These are phyloP conservation scores for Zosterops japonicus DNA, from an alignment of 2,113 vertebrate genomes.

Conservation along the genomic window DNA sequence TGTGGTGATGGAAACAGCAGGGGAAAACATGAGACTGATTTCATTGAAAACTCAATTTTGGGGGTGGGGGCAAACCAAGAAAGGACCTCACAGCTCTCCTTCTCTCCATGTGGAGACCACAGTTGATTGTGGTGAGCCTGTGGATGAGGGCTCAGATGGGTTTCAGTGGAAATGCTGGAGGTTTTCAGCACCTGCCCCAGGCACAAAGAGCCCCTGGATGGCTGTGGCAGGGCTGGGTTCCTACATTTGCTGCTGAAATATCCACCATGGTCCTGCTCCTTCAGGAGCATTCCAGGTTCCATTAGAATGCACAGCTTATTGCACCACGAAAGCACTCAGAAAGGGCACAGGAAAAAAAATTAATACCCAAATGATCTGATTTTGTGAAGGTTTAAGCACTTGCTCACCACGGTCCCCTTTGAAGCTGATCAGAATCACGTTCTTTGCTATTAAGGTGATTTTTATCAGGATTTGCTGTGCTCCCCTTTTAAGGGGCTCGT, in stretches of 20 bases:
- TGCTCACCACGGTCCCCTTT: background rate
- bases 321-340: background rate
- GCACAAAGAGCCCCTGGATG: background rate
- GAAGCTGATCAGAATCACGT: conserved; percentile 48
- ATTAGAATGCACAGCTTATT: conserved; percentile 6
- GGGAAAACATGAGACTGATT: background rate
- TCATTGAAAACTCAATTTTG: background rate
- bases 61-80: accelerated
- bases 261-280: accelerated
- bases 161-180: background rate
- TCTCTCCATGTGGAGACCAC: accelerated
- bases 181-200: background rate
- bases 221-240: background rate
- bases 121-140: accelerated
- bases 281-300: accelerated
- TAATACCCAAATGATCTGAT: conserved; percentile 43
- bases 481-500: conserved; percentile 24
- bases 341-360: background rate
- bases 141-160: background rate
- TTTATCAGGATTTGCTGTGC: conserved; percentile 47
- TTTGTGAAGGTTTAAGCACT: background rate
- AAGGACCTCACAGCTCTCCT: background rate
- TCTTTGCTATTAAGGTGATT: conserved; percentile 49
- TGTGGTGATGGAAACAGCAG: background rate
- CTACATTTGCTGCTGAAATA: background rate